Percentiles rank a stretch among this genome's conserved stretches.
Evolutionary conservation across 2,888 invertebrate genomes (phyloP).

Genomic region (Lasioglossum villosulum): DNA sequence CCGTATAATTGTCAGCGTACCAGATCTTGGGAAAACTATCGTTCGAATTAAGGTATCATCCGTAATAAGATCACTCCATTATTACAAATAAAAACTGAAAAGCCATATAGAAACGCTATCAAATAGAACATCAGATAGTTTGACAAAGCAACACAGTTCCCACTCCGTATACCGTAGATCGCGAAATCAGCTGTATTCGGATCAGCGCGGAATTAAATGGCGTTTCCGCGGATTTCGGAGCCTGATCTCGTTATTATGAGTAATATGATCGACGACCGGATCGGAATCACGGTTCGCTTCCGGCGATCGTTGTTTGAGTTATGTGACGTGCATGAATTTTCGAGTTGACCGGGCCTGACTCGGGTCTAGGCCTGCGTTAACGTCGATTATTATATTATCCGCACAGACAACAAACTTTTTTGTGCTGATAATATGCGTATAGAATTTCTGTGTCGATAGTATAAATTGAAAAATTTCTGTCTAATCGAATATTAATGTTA

Average conservation of each 20-base stretch:
- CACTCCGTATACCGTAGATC: background rate
- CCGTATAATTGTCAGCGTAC: background rate
- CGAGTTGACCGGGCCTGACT: constrained; percentile 3
- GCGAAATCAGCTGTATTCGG: background rate
- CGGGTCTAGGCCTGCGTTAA: background rate
- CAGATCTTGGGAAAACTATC: background rate
- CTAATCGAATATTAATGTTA: no score
- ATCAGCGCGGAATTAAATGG: constrained; percentile 23
- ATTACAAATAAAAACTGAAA: background rate
- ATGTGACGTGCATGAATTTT: constrained; percentile 38
- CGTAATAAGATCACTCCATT: background rate
- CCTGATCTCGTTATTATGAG: constrained; percentile 44
- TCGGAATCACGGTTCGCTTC: constrained; percentile 47
- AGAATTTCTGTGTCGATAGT: no score
- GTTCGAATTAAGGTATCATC: background rate
- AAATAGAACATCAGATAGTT: background rate
- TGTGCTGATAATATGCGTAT: no score
- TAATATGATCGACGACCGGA: constrained; percentile 45
- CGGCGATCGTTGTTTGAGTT: constrained; percentile 43
- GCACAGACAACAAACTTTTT: no score
- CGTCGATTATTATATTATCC: no score
- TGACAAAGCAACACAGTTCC: background rate
- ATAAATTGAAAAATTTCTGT: no score
- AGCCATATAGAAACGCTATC: no score
- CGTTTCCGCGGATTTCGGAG: constrained; percentile 10